Evolutionary conservation across 1,140 invertebrate species (phyloP).

Genomic region (Euura saliciscinereae): DNA sequence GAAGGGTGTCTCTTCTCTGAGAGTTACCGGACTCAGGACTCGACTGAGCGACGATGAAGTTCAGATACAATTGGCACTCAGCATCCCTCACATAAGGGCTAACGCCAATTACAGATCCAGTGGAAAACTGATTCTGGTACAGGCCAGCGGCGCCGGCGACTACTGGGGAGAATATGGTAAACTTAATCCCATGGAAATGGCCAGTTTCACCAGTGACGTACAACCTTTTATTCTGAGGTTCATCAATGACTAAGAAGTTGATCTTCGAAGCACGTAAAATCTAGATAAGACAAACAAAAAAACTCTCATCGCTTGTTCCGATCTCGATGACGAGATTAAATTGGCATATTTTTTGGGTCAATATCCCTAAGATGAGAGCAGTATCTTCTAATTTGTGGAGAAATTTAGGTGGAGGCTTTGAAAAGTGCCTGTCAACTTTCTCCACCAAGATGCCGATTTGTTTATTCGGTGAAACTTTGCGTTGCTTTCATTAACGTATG

Average conservation of each 20-base stretch:
- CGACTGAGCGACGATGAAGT: slow-evolving; percentile 64
- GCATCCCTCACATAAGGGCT: slow-evolving; percentile 77
- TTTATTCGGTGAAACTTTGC: slow-evolving; percentile 1
- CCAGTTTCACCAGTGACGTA: no score
- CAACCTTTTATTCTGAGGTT: no score
- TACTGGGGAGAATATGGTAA: slow-evolving; percentile 87
- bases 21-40: slow-evolving; percentile 73
- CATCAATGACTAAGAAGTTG: no score
- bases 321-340: no score
- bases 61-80: slow-evolving; percentile 78
- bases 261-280: no score
- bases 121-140: slow-evolving; percentile 77
- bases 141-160: slow-evolving; percentile 80
- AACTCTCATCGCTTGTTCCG: no score
- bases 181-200: slow-evolving; percentile 12
- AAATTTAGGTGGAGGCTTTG: not conserved
- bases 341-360: not conserved
- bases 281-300: no score
- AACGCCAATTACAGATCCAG: slow-evolving; percentile 78
- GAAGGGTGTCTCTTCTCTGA: slow-evolving; percentile 77
- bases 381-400: not conserved
- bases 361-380: not conserved
- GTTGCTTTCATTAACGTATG: not conserved
- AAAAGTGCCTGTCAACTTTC: not conserved
- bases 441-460: not conserved